Evolutionary conservation across 1,140 invertebrate genomes (phyloP).

Genomic region (Sinella curviseta): DNA sequence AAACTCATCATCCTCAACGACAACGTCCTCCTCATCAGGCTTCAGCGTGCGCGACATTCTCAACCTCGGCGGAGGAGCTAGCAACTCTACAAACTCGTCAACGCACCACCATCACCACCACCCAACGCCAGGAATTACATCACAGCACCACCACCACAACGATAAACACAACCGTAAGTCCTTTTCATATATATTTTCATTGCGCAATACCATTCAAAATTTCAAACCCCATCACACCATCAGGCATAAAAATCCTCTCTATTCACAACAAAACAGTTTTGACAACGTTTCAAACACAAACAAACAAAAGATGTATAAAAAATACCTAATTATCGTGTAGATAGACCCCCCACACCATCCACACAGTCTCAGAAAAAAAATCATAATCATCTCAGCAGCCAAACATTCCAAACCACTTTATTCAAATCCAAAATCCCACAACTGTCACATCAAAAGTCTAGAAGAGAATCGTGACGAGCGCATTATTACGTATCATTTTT

Average conservation of each 20-base stretch:
- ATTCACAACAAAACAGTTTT: background rate
- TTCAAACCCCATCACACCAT: background rate
- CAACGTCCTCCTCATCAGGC: background rate
- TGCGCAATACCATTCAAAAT: background rate
- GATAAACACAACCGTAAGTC: slow-evolving; percentile 1
- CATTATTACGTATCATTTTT: background rate
- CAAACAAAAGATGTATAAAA: background rate
- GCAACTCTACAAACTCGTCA: background rate
- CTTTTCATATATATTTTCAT: background rate
- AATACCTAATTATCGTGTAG: background rate
- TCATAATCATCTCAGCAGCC: background rate
- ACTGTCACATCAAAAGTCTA: background rate
- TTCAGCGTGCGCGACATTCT: slow-evolving; percentile 6
- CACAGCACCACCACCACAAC: background rate
- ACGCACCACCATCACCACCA: background rate
- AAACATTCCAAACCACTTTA: background rate
- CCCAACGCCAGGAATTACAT: background rate
- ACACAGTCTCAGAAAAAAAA: background rate
- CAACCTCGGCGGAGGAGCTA: background rate
- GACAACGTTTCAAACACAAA: background rate
- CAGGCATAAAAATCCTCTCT: background rate
- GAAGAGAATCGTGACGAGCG: background rate
- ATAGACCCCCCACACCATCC: background rate
- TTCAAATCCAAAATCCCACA: background rate
- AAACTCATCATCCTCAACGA: background rate